Evolutionary conservation across 2,113 vertebrate genomes (phyloP).

Genomic region (Tychaedon coryphoeus): DNA sequence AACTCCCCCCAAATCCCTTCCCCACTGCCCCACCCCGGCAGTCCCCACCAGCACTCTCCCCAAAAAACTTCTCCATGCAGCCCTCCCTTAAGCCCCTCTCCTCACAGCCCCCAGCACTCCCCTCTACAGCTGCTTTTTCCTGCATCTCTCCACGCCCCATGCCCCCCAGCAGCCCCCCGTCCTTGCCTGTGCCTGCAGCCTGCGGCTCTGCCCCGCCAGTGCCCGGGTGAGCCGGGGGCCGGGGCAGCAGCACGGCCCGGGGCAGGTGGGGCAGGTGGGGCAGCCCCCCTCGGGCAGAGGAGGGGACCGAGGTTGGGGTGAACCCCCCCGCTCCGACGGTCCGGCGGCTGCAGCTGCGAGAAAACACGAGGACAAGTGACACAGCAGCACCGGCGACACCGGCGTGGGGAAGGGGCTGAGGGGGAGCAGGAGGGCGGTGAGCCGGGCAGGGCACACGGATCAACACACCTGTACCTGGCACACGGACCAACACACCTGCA

Average conservation of each 20-base stretch:
- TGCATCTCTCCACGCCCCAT: accelerated
- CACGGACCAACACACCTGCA: no score
- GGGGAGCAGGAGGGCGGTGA: neutral
- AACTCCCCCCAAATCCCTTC: neutral
- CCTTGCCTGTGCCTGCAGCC: constrained; percentile 76
- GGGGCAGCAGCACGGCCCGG: neutral
- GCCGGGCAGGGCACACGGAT: accelerated
- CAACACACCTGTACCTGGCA: no score
- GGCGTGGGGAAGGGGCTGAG: accelerated
- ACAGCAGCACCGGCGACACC: accelerated
- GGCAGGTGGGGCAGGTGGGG: neutral
- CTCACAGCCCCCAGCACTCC: no score
- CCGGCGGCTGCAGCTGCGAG: neutral
- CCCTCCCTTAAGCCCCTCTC: no score
- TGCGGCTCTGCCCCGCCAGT: constrained; percentile 67
- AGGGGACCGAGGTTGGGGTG: neutral
- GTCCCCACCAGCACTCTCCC: neutral
- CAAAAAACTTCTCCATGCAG: no score
- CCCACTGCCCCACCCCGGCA: no score
- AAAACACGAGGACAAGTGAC: neutral
- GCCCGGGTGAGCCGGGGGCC: constrained; percentile 29
- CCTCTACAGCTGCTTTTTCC: neutral
- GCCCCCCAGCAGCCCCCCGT: no score
- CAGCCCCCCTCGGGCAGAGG: neutral
- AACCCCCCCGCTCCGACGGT: neutral